These are phyloP conservation scores for Oncorhynchus nerka DNA, from an alignment of 2,113 vertebrate genomes.

Conservation along the genomic window DNA sequence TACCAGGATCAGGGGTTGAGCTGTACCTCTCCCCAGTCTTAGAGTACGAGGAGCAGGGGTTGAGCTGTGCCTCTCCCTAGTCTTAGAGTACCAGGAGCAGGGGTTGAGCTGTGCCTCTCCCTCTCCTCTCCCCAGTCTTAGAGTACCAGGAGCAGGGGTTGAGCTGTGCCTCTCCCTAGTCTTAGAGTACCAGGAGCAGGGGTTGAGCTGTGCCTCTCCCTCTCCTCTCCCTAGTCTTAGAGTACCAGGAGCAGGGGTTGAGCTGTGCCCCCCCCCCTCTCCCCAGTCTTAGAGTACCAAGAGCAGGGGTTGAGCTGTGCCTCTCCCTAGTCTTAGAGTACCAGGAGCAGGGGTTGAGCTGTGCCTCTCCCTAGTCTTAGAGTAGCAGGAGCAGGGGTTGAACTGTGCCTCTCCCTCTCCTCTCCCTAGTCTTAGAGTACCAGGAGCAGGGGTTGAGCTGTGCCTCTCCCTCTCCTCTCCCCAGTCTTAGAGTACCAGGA, in stretches of 20 bases:
- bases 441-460: too few relatives aligned
- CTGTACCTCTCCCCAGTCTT: conserved; percentile 22
- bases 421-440: conserved; percentile 24
- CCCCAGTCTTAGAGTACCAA: conserved; percentile 17
- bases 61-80: conserved; percentile 31
- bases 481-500: conserved; percentile 21
- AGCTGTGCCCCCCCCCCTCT: conserved; percentile 22
- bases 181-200: conserved; percentile 11
- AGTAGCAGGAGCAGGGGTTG: conserved; percentile 37
- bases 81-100: conserved; percentile 30
- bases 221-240: not conserved
- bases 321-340: conserved; percentile 9
- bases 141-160: conserved; percentile 33
- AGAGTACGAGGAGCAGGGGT: conserved; percentile 31
- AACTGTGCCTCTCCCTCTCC: conserved; percentile 32
- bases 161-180: conserved; percentile 34
- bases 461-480: too few relatives aligned
- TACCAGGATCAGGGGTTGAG: conserved; percentile 39
- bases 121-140: conserved; percentile 13
- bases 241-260: conserved; percentile 39
- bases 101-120: not conserved
- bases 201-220: too few relatives aligned
- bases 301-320: conserved; percentile 45
- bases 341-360: conserved; percentile 22
- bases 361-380: conserved; percentile 7